Evolutionary conservation across 2,113 vertebrate genomes (phyloP).

Genomic region (Laticauda colubrina): DNA sequence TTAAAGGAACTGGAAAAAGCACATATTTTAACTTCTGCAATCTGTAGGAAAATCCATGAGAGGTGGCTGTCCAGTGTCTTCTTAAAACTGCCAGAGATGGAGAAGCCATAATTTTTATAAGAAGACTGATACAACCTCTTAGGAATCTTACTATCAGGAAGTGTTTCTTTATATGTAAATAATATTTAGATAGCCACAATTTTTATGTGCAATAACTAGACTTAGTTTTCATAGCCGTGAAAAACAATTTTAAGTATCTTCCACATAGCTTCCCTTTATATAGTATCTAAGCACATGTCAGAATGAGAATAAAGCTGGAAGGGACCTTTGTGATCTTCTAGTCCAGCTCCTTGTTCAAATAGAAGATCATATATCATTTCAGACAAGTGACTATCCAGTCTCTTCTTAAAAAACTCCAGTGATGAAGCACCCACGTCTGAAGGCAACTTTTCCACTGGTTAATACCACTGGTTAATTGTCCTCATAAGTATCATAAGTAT

Average conservation of each 20-base stretch:
- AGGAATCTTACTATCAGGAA: neutral
- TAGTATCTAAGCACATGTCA: neutral
- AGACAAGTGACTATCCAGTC: too few relatives aligned
- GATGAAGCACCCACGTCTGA: too few relatives aligned
- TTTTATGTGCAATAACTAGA: neutral
- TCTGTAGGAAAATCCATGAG: neutral
- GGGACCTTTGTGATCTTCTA: too few relatives aligned
- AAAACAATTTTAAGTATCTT: neutral
- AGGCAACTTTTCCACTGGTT: too few relatives aligned
- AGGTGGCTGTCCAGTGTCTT: neutral
- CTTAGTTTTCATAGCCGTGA: neutral
- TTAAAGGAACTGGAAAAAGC: neutral
- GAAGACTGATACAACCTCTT: neutral
- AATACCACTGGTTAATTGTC: too few relatives aligned
- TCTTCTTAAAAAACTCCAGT: too few relatives aligned
- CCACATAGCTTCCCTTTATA: neutral
- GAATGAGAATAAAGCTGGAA: too few relatives aligned
- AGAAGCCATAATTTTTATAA: neutral
- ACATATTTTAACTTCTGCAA: neutral
- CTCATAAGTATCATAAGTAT: neutral
- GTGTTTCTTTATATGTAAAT: neutral
- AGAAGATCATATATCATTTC: too few relatives aligned
- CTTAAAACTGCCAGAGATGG: neutral
- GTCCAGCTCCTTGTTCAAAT: too few relatives aligned
- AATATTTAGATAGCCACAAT: neutral